These are phyloP conservation scores for Tenualosa thibaudeaui DNA, from an alignment of 2,797 vertebrate species.

Conservation along the genomic window DNA sequence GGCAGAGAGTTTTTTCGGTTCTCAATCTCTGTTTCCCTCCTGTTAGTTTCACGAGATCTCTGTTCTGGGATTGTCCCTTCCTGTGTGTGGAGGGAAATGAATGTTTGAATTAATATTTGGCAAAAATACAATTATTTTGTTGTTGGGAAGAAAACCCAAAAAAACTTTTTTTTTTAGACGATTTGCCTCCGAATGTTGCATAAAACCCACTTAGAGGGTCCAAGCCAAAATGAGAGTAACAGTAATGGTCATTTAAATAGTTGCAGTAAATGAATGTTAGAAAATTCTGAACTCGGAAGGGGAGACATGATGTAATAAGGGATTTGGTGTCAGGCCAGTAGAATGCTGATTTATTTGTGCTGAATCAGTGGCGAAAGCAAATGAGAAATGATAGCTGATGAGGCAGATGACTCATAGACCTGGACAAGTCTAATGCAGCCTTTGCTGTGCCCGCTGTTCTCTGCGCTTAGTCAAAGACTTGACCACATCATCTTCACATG, in stretches of 20 bases:
- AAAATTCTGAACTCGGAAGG: neutral
- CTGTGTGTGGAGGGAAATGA: neutral
- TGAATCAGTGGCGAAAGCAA: conserved; percentile 43
- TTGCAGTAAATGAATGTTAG: conserved; percentile 14
- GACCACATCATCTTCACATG: neutral
- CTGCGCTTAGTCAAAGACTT: conserved; percentile 27
- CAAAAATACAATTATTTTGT: neutral
- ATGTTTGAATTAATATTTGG: no score
- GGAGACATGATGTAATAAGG: neutral
- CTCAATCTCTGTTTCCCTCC: neutral
- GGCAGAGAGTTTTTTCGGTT: neutral
- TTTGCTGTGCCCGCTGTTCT: conserved; percentile 47
- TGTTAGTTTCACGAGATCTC: neutral
- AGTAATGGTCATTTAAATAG: neutral
- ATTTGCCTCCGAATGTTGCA: neutral
- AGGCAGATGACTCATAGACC: conserved; percentile 52
- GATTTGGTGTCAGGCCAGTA: neutral
- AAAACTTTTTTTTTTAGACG: neutral
- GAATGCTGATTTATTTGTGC: conserved; percentile 40
- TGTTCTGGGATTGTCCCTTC: no score
- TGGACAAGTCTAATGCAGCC: conserved; percentile 44
- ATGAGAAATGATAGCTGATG: conserved; percentile 46
- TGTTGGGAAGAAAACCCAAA: neutral
- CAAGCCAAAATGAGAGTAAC: neutral
- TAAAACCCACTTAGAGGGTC: neutral